Base-by-base conservation (phyloP, 2,888 invertebrate genomes). In the Drosophila birchii region DNA sequence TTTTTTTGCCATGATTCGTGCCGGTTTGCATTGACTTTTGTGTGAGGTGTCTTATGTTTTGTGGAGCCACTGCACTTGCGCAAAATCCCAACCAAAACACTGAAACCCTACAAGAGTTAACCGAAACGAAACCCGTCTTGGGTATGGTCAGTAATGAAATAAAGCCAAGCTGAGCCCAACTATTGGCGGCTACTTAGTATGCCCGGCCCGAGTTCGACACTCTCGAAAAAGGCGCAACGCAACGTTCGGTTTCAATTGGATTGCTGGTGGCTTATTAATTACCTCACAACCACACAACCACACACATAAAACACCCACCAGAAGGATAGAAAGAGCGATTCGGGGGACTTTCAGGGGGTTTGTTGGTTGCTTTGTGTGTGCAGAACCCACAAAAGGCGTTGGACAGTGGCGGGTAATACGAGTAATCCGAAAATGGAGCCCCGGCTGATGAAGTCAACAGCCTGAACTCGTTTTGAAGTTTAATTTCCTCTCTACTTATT, bases 321-420 rank as follows among this genome's bases (percentile, higher is more conserved):
- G 47, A 18, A 60, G 64, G 45, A 56, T 36, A 12, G 49, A 29
- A 23, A 6, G 45, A 7, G 29, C 8, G 47, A 32, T 9, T 20
- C 41, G 62, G 60, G 32, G 29, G 49, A 32, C 7, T 47, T 26
- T 8, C 12, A 29, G 18, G 38, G 59, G n/a, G 23, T 23, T 26
- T 43, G 54, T 58, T 59, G 29, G 11, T 12, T 34, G 41, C 41
- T 77, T 44, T 44, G 44, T 73, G 51, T 57, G 82, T 79, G 29
- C 4, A 85, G 86, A 88, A 87, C 79, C 78, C 88, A 78, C 85
- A 85, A 82, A 87, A 85, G 84, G 86, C 80, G 75, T 73, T 77
- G 70, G 70, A 62, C 75, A 62, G 55, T 60, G 70, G 69, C 78
- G 68, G 62, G 81, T 82, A 79, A 86, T 78, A 71, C 76, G 86